These are phyloP conservation scores for Doryteuthis pealeii DNA, from an alignment of 1,140 invertebrate genomes.

Conservation along the genomic window DNA sequence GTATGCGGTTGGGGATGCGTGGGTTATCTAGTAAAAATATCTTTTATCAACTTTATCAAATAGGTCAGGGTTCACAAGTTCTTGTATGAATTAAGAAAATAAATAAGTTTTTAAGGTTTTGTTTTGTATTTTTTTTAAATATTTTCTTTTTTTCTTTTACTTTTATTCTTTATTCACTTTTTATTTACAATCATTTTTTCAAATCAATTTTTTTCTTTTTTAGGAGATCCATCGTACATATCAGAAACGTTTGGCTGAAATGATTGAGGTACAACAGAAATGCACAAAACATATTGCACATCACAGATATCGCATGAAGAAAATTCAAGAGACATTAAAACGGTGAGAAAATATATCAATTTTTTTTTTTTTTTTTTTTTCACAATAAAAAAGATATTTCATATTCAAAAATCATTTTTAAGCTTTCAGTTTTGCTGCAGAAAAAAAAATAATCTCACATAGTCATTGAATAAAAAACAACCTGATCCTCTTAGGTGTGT, in stretches of 20 bases:
- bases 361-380: background rate
- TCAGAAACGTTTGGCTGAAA: constrained; percentile 78
- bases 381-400: too few relatives aligned
- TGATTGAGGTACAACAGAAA: constrained; percentile 81
- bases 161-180: too few relatives aligned
- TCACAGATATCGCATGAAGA: constrained; percentile 83
- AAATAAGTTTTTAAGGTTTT: too few relatives aligned
- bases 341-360: too few relatives aligned
- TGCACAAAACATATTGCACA: constrained; percentile 85
- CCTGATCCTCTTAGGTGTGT: too few relatives aligned
- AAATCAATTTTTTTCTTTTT: constrained; percentile 15
- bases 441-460: too few relatives aligned
- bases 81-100: background rate
- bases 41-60: background rate
- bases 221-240: constrained; percentile 72
- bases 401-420: background rate
- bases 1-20: too few relatives aligned
- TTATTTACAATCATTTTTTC: background rate
- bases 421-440: background rate
- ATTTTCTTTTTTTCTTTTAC: constrained; percentile 2
- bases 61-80: too few relatives aligned
- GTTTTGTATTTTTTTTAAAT: background rate
- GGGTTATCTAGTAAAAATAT: too few relatives aligned
- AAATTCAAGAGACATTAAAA: constrained; percentile 77
- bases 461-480: too few relatives aligned